phyloP scores from a whole-genome alignment of 2,797 vertebrate species.

The Tenualosa thibaudeaui region DNA sequence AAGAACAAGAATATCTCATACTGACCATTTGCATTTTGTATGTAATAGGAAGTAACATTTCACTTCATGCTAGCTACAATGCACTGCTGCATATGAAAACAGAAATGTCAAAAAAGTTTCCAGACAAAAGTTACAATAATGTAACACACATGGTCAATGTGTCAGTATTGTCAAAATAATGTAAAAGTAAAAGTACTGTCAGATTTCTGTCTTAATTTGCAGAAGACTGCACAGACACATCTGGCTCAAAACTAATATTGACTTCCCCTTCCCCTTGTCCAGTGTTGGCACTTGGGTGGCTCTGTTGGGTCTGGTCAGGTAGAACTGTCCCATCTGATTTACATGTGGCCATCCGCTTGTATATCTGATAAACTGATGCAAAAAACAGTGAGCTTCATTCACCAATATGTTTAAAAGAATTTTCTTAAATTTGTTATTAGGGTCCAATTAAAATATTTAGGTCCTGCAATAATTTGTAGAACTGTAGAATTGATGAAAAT shows the following conservation, averaged over 20 bases:
- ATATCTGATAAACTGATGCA: slow-evolving; percentile 50
- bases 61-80: neutral
- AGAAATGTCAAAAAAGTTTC: neutral
- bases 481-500: no score
- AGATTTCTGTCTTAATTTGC: neutral
- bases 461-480: no score
- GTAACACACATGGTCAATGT: neutral
- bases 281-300: neutral
- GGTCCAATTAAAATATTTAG: no score
- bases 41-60: neutral
- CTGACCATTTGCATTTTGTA: neutral
- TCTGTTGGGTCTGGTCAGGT: slow-evolving; percentile 15
- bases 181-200: neutral
- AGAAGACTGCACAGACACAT: neutral
- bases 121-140: neutral
- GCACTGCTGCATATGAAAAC: neutral
- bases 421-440: no score
- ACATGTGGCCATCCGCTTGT: slow-evolving; percentile 41
- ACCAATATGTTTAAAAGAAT: no score
- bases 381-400: neutral
- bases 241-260: slow-evolving; percentile 42
- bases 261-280: slow-evolving; percentile 41
- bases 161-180: neutral
- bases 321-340: slow-evolving; percentile 7
- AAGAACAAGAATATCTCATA: neutral